Percentiles rank a stretch among this genome's conserved stretches.
phyloP scores from a whole-genome alignment of 2,113 vertebrate genomes.

The Cyprinodon brontotheroides region DNA sequence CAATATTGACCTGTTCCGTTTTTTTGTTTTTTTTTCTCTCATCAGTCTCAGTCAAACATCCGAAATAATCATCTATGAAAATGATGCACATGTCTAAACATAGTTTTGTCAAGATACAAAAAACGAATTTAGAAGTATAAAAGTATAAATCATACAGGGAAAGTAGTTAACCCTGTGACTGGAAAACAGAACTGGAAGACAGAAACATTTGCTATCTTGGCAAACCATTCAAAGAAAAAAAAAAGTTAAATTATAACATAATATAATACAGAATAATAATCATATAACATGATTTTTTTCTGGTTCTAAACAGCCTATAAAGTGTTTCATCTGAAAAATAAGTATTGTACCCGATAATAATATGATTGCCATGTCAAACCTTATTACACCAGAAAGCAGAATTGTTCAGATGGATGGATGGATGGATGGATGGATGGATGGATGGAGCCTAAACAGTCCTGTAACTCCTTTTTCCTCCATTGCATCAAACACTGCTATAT shows the following conservation, averaged over 20 bases:
- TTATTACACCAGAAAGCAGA: background rate
- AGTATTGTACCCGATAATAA: too few relatives aligned
- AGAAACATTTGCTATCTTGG: background rate
- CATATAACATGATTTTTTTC: too few relatives aligned
- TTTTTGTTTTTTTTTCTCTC: slow-evolving; percentile 49
- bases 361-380: too few relatives aligned
- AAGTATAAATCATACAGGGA: background rate
- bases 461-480: background rate
- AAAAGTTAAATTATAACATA: too few relatives aligned
- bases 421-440: background rate
- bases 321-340: too few relatives aligned
- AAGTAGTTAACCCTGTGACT: slow-evolving; percentile 1
- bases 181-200: background rate
- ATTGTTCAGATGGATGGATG: background rate
- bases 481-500: background rate
- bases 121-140: background rate
- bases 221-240: background rate
- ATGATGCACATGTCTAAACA: background rate
- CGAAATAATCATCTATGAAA: slow-evolving; percentile 35
- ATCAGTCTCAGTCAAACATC: slow-evolving; percentile 40
- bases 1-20: slow-evolving; percentile 36
- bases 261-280: too few relatives aligned
- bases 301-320: too few relatives aligned
- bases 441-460: background rate
- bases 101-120: slow-evolving; percentile 1